Base-by-base conservation (phyloP, 2,113 vertebrate species). In the Engraulis encrasicolus region DNA sequence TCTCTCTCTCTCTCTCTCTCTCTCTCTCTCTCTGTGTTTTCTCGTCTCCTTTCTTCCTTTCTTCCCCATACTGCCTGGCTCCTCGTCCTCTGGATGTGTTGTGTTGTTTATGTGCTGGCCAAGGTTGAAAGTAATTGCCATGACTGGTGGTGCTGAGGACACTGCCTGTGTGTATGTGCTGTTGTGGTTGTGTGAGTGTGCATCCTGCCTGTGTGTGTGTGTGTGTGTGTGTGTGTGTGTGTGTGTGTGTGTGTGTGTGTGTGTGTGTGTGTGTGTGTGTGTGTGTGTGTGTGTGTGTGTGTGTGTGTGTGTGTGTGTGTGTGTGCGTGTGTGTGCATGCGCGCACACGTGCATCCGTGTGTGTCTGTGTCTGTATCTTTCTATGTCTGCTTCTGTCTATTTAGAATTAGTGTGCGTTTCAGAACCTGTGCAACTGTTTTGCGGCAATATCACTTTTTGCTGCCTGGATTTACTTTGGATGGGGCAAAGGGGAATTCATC, bases 101-200 rank as follows among this genome's bases (percentile, higher is more conserved):
- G 66, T 31, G 66, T 74, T 74, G 66, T 74, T 74, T 74, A 74
- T 74, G 66, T 34, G 66, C 66, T 74, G 1, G 12, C 66, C 66
- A 74, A 74, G 66, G 66, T 74, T 74, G 66, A 74, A 74, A 74
- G 66, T 74, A 74, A 74, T 74, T 74, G 23, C 66, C 66, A 74
- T 74, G 66, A 74, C 27, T 74, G 27, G 66, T 34, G 14, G 12
- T 17, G 27, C 66, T 34, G 66, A 74, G 9, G n/a, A 11, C 17
- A 74, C 14, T 0, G 27, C 34, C 11, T 74, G 66, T 34, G 66
- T 74, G 58, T 66, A 11, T 12, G n/a, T 66, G 58, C 27, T 23
- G 27, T 23, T 12, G 61, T 71, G 61, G 14, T 7, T 52, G 14
- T 52, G 50, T 52, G 50, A 18, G 50, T 17, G 15, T 71, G 40